Base-by-base conservation (phyloP, 2,888 invertebrate species). In the Adineta ricciae region DNA sequence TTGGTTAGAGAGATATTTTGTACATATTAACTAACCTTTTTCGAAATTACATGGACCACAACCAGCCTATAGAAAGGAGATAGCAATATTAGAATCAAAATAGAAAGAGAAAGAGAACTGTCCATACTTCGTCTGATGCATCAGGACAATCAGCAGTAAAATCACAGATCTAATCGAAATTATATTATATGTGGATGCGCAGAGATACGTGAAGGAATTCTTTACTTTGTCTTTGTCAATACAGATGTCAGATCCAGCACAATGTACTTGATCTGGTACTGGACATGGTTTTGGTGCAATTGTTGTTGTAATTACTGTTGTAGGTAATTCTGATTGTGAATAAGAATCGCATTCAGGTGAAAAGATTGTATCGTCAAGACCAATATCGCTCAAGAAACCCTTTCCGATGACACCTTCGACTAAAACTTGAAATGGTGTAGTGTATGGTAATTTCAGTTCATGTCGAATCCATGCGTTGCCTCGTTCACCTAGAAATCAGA, bases 81-180 rank as follows among this genome's bases (percentile, higher is more conserved):
- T 41, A 41, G 9, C n/a, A 2, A n/a, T 46, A 46, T 46, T 46
- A 46, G 8, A 46, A 0, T 78, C 8, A n/a, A 38, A 24, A 24
- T 24, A 24, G 9, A 11, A n/a, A 41, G 38, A 32, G 16, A 41
- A 36, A 21, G 36, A 36, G 2, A 11, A 1, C 9, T n/a, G n/a
- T 41, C n/a, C 78, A 38, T 78, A 78, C 78, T 49, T 87, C 87
- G 52, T 87, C 87, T 3, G 86, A 86, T 32, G 86, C 86, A 83
- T 86, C 87, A 27, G 82, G 49, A 83, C 87, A 87, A 84, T 87
- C 86, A 19, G 83, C 19, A 38, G 78, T 84, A 84, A 87, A 86
- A 52, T 86, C 83, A 82, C 87, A 86, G n/a, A 86, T n/a, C 84
- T 84, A 50, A 49, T 32, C 27, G 9, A 50, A 50, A 4, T 32